These are phyloP conservation scores for Melipona bicolor DNA, from an alignment of 2,888 invertebrate genomes.

Conservation along the genomic window DNA sequence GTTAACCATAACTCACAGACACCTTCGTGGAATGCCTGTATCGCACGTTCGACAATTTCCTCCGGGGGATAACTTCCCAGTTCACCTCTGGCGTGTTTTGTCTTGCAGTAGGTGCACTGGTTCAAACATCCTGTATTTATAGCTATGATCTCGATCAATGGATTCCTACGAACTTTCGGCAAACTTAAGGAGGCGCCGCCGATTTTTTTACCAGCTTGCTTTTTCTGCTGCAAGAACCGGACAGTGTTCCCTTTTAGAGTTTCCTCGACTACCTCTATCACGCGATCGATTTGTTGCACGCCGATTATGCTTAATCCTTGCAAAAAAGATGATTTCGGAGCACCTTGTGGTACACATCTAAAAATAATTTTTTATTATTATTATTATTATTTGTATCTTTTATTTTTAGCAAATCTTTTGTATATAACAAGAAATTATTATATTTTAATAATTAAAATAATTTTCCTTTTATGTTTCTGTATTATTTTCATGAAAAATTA, in stretches of 20 bases:
- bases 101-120: slow-evolving; percentile 99
- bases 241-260: slow-evolving; percentile 95
- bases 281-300: slow-evolving; percentile 98
- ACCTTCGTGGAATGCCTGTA: slow-evolving; percentile 95
- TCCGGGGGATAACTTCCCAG: slow-evolving; percentile 96
- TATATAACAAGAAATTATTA: neutral
- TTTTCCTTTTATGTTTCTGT: too few relatives aligned
- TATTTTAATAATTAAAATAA: neutral
- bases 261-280: slow-evolving; percentile 99
- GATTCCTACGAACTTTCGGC: slow-evolving; percentile 98
- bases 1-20: slow-evolving; percentile 99
- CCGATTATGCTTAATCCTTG: slow-evolving; percentile 97
- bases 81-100: slow-evolving; percentile 98
- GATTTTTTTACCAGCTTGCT: slow-evolving; percentile 90
- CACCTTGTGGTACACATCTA: slow-evolving; percentile 96
- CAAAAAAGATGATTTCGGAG: slow-evolving; percentile 89
- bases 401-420: neutral
- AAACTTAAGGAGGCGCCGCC: slow-evolving; percentile 95
- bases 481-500: too few relatives aligned
- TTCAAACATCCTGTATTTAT: slow-evolving; percentile 98
- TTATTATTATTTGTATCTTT: neutral
- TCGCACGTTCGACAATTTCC: slow-evolving; percentile 94
- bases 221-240: slow-evolving; percentile 92
- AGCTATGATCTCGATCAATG: slow-evolving; percentile 97
- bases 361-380: neutral